These are phyloP conservation scores for Ericerus pela DNA, from an alignment of 1,140 invertebrate species.

Conservation along the genomic window DNA sequence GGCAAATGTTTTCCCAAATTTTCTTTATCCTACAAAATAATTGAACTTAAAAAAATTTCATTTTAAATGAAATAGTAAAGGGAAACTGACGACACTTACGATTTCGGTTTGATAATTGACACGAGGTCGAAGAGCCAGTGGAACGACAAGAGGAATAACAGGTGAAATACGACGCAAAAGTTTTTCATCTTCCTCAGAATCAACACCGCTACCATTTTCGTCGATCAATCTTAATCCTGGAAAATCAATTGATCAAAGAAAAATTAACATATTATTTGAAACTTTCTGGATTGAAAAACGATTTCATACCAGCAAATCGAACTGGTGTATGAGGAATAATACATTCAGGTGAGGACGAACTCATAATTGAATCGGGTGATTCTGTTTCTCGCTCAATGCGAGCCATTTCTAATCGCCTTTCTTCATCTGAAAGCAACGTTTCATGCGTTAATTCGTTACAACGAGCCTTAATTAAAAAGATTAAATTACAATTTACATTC, in stretches of 20 bases:
- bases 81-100: not conserved
- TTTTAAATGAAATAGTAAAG: not conserved
- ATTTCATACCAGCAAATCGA: slow-evolving; percentile 43
- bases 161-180: slow-evolving; percentile 45
- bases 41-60: not conserved
- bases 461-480: not conserved
- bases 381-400: slow-evolving; percentile 47
- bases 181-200: slow-evolving; percentile 27
- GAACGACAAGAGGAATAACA: slow-evolving; percentile 53
- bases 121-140: slow-evolving; percentile 49
- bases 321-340: slow-evolving; percentile 47
- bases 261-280: not conserved
- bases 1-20: slow-evolving; percentile 20
- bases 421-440: slow-evolving; percentile 35
- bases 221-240: slow-evolving; percentile 44
- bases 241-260: slow-evolving; percentile 13
- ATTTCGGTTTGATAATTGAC: slow-evolving; percentile 11
- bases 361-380: slow-evolving; percentile 75
- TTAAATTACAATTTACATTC: slow-evolving; percentile 23
- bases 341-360: slow-evolving; percentile 76
- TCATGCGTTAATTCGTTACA: slow-evolving; percentile 1
- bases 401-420: slow-evolving; percentile 50
- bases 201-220: slow-evolving; percentile 29
- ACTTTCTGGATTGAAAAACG: not conserved
- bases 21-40: slow-evolving; percentile 22